A percentile compares a stretch with the other conserved stretches of the same genome.
phyloP scores from a whole-genome alignment of 2,888 invertebrate genomes.

The Coenonympha arcania region DNA sequence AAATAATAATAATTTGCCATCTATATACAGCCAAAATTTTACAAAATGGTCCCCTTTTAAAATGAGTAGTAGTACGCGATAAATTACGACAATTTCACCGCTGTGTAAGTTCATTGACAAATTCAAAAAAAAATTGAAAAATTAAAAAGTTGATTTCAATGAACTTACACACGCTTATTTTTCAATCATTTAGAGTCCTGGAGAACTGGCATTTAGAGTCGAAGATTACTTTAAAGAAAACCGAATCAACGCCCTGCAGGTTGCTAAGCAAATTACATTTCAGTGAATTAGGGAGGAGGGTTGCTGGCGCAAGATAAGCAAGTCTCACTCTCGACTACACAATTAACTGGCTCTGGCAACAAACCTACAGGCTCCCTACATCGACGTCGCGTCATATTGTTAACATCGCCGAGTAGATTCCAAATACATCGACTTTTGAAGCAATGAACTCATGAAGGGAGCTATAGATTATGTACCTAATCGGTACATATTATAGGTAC shows the following conservation, averaged over 20 bases:
- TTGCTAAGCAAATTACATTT: not conserved
- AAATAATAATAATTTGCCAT: too few species aligned
- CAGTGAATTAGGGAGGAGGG: not conserved
- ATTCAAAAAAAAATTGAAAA: too few species aligned
- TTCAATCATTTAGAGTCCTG: too few species aligned
- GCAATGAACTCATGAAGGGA: not conserved
- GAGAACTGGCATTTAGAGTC: too few species aligned
- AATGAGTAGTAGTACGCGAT: too few species aligned
- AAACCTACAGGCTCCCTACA: not conserved
- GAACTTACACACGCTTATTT: too few species aligned
- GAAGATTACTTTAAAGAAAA: not conserved
- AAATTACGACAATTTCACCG: too few species aligned
- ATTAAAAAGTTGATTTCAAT: too few species aligned
- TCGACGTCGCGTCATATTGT: not conserved
- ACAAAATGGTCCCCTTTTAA: too few species aligned
- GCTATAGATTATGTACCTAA: not conserved
- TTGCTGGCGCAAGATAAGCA: not conserved
- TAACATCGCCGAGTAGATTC: not conserved
- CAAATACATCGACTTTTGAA: not conserved
- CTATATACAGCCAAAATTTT: too few species aligned
- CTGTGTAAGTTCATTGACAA: too few species aligned
- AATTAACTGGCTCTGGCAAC: not conserved
- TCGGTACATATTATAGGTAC: too few species aligned
- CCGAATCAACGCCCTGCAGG: not conserved
- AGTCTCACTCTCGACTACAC: not conserved